A percentile compares a stretch with the other conserved stretches of the same genome.
These are phyloP conservation scores for Hippoglossus hippoglossus DNA, from an alignment of 2,797 vertebrate genomes.

Conservation along the genomic window DNA sequence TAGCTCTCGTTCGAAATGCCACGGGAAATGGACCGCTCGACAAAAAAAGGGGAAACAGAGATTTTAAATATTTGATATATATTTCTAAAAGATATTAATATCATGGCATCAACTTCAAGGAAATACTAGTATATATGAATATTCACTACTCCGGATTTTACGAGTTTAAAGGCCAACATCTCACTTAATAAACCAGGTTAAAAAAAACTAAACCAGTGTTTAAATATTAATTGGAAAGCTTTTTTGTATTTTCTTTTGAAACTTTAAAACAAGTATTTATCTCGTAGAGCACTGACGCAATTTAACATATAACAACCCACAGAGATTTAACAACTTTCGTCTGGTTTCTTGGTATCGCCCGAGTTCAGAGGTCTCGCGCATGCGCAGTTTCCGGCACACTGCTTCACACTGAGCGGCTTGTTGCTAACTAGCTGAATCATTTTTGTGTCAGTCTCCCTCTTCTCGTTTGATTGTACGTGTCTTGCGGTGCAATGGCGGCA, in stretches of 20 bases:
- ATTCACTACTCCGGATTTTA: not conserved
- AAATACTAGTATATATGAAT: not conserved
- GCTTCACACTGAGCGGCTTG: constrained; percentile 4
- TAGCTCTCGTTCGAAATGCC: constrained; percentile 34
- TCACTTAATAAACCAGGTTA: no score
- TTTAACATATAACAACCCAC: no score
- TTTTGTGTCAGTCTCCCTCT: constrained; percentile 28
- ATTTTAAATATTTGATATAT: no score
- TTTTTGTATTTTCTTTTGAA: no score
- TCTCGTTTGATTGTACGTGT: constrained; percentile 37
- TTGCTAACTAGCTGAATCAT: constrained; percentile 80
- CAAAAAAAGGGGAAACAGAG: constrained; percentile 31
- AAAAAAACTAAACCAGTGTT: no score
- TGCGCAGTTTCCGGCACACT: constrained; percentile 46
- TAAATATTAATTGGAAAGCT: no score
- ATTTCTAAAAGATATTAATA: no score
- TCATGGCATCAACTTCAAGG: no score
- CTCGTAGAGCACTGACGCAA: no score
- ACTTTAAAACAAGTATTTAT: no score
- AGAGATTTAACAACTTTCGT: not conserved
- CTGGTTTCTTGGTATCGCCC: constrained; percentile 50
- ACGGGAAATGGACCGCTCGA: constrained; percentile 56
- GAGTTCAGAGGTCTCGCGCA: constrained; percentile 72
- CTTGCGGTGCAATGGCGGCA: constrained; percentile 82
- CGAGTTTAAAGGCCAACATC: not conserved